These are phyloP conservation scores for Netelia inedita DNA, from an alignment of 2,888 invertebrate species.

Conservation along the genomic window DNA sequence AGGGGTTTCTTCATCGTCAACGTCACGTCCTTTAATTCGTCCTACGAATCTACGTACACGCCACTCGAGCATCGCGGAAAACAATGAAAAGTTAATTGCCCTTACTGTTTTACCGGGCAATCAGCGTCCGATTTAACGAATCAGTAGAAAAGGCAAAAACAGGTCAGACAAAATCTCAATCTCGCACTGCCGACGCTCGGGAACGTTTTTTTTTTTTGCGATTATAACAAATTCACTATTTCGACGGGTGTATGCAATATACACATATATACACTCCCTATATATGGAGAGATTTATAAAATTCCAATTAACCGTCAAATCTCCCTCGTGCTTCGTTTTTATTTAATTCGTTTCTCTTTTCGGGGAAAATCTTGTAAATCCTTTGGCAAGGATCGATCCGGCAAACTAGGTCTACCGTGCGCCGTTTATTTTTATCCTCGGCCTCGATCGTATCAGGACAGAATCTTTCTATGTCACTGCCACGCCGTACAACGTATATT, in stretches of 20 bases:
- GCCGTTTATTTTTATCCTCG: slow-evolving; percentile 61
- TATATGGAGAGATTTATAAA: neutral
- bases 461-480: slow-evolving; percentile 53
- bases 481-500: neutral
- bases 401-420: slow-evolving; percentile 60
- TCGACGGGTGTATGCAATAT: neutral
- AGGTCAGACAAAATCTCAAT: slow-evolving; percentile 6
- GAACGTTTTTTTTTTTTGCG: neutral
- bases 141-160: neutral
- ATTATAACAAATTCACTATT: slow-evolving; percentile 22
- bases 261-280: neutral
- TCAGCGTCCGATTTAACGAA: slow-evolving; percentile 2
- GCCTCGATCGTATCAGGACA: slow-evolving; percentile 50
- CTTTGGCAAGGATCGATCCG: slow-evolving; percentile 45
- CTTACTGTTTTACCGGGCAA: slow-evolving; percentile 22
- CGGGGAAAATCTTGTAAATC: slow-evolving; percentile 49
- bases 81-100: slow-evolving; percentile 27
- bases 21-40: slow-evolving; percentile 22
- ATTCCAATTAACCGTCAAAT: neutral
- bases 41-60: neutral
- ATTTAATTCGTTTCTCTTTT: neutral
- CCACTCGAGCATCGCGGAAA: neutral
- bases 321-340: neutral
- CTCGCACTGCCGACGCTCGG: neutral
- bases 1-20: slow-evolving; percentile 58